Conservation (phyloP, 2,113 vertebrate species). For the Pantherophis guttatus region DNA sequence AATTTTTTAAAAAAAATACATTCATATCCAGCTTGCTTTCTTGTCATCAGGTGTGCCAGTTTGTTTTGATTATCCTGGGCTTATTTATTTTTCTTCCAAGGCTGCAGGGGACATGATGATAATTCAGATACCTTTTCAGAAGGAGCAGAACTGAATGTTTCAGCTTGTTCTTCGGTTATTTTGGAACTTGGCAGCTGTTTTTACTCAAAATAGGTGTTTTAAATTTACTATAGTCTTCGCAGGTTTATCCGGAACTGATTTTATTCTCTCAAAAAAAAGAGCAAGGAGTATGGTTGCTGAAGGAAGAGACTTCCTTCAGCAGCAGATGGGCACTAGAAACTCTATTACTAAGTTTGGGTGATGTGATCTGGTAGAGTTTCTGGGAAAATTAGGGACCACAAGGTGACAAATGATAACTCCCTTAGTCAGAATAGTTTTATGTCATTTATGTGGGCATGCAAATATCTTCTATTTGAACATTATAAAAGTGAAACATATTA, state of each 20-base stretch:
- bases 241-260: background rate
- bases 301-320: background rate
- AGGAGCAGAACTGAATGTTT: background rate
- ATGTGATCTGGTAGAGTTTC: background rate
- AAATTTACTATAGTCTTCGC: background rate
- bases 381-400: background rate
- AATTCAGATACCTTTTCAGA: background rate
- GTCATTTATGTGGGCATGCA: slow-evolving; percentile 30
- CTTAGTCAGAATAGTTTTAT: background rate
- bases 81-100: background rate
- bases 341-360: background rate
- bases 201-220: background rate
- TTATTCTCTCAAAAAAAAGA: background rate
- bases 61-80: background rate
- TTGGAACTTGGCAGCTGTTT: background rate
- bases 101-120: background rate
- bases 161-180: background rate
- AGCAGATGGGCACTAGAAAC: no score
- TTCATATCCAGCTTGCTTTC: background rate
- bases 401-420: background rate
- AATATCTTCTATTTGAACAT: slow-evolving; percentile 28
- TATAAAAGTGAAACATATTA: slow-evolving; percentile 53
- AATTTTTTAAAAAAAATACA: background rate
- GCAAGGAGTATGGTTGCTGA: background rate
- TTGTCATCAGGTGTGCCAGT: background rate